Conservation (phyloP, 2,888 invertebrate species). For the Creontiades dilutus region DNA sequence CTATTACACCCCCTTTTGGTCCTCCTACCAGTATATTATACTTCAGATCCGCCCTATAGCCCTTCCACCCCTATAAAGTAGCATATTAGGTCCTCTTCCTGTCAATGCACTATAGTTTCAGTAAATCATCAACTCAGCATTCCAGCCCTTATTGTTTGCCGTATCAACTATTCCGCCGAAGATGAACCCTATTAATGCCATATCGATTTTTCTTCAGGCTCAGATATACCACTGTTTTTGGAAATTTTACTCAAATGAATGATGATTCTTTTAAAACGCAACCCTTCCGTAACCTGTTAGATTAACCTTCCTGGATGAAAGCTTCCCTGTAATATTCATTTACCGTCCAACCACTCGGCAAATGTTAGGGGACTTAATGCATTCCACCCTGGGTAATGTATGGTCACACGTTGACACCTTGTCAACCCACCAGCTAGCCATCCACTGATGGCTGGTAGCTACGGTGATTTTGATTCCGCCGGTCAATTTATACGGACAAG, state of each 20-base stretch:
- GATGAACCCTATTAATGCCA: neutral
- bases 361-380: neutral
- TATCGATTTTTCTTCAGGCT: neutral
- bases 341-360: neutral
- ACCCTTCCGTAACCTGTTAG: neutral
- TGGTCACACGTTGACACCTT: constrained; percentile 27
- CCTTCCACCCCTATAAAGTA: constrained; percentile 29
- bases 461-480: constrained; percentile 11
- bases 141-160: neutral
- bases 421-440: constrained; percentile 15
- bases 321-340: neutral
- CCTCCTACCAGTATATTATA: constrained; percentile 49
- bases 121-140: constrained; percentile 16
- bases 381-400: neutral
- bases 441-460: neutral
- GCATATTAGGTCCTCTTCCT: constrained; percentile 54
- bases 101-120: constrained; percentile 52
- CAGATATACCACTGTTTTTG: neutral
- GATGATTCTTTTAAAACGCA: neutral
- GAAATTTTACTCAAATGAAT: neutral
- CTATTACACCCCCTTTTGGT: neutral
- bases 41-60: constrained; percentile 14
- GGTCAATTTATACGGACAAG: constrained; percentile 3
- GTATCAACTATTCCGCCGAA: neutral
- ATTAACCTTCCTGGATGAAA: neutral